Conservation (phyloP, 2,113 vertebrate species). For the Oryzias celebensis region DNA sequence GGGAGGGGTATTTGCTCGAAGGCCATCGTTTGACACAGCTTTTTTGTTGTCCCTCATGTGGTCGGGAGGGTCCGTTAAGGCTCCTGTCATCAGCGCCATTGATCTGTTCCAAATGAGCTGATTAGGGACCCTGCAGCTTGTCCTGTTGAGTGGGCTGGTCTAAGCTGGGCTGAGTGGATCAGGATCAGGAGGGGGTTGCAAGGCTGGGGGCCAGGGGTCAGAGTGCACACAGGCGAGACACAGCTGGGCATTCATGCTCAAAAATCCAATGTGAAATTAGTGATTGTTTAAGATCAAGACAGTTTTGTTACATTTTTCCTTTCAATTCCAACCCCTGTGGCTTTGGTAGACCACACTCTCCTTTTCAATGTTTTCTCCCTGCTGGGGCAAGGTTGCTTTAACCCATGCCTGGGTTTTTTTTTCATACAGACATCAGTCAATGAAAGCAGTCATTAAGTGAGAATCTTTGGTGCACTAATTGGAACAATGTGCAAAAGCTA, state of each 20-base stretch:
- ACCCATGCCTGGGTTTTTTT: background rate
- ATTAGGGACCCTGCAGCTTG: slow-evolving; percentile 74
- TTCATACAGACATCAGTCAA: background rate
- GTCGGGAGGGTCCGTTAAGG: slow-evolving; percentile 43
- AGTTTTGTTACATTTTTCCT: slow-evolving; percentile 42
- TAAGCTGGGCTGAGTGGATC: slow-evolving; percentile 42
- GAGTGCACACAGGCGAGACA: slow-evolving; percentile 56
- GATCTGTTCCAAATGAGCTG: slow-evolving; percentile 75
- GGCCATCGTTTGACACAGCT: slow-evolving; percentile 70
- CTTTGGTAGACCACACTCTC: slow-evolving; percentile 11
- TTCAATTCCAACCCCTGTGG: slow-evolving; percentile 32
- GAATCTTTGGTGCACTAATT: background rate
- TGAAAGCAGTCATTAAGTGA: background rate
- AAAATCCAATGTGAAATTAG: slow-evolving; percentile 62
- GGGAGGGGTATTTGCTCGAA: slow-evolving; percentile 70
- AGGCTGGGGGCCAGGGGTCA: slow-evolving; percentile 55
- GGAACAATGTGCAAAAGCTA: background rate
- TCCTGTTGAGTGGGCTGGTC: slow-evolving; percentile 59
- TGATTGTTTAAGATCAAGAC: slow-evolving; percentile 46
- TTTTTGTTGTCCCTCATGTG: slow-evolving; percentile 67
- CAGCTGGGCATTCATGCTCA: slow-evolving; percentile 62
- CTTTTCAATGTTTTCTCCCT: slow-evolving; percentile 8
- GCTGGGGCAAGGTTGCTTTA: background rate
- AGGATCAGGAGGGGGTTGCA: slow-evolving; percentile 29
- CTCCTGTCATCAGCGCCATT: slow-evolving; percentile 72